Conservation (phyloP, 1,140 invertebrate genomes). For the Zaprionus tsacasi region DNA sequence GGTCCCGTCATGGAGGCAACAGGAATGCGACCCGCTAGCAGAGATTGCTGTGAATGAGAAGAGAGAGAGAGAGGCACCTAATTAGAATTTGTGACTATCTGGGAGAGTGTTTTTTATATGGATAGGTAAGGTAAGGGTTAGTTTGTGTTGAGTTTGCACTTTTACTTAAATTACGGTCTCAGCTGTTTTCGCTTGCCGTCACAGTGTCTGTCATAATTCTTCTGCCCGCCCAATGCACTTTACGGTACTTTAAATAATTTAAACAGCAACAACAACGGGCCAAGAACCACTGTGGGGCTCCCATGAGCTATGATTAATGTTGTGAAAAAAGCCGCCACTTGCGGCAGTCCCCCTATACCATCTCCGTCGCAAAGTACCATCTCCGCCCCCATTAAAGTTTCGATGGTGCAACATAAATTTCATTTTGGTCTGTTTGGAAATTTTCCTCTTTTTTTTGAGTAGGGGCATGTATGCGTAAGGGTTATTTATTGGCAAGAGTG, state of each 20-base stretch:
- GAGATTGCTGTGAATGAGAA: constrained; percentile 83
- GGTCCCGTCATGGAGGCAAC: constrained; percentile 84
- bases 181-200: constrained; percentile 59
- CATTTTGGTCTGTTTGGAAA: constrained; percentile 36
- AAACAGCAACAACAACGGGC: constrained; percentile 40
- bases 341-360: constrained; percentile 33
- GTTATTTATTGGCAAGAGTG: constrained; percentile 69
- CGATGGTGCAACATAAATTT: constrained; percentile 62
- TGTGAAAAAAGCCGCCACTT: constrained; percentile 74
- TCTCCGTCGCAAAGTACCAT: neutral
- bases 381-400: constrained; percentile 4
- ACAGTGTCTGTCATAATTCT: constrained; percentile 59
- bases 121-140: neutral
- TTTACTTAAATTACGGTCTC: constrained; percentile 67
- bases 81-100: constrained; percentile 19
- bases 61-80: constrained; percentile 21
- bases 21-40: constrained; percentile 84
- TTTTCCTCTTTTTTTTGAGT: constrained; percentile 49
- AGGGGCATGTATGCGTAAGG: constrained; percentile 39
- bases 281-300: constrained; percentile 40
- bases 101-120: neutral
- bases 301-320: constrained; percentile 75
- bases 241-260: constrained; percentile 66
- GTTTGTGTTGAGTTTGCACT: constrained; percentile 68
- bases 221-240: constrained; percentile 34